Evolutionary conservation across 2,888 invertebrate genomes (phyloP).

Genomic region (Mongoloraphidia duomilia): DNA sequence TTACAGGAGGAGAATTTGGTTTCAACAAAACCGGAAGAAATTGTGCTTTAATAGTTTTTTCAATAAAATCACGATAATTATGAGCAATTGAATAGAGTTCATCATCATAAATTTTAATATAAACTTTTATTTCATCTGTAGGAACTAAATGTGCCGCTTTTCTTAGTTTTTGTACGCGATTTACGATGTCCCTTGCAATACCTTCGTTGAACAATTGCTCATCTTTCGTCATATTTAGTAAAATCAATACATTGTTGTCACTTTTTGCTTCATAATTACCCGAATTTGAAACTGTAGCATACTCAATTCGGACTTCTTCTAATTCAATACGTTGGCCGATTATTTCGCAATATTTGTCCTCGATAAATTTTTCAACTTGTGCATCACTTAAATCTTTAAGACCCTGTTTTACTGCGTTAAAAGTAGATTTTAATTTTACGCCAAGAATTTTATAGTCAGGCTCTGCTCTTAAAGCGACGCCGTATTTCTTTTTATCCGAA

Average conservation of each 20-base stretch:
- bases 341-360: constrained; percentile 55
- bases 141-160: constrained; percentile 90
- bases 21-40: constrained; percentile 41
- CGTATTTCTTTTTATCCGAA: constrained; percentile 83
- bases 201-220: constrained; percentile 89
- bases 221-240: constrained; percentile 81
- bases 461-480: constrained; percentile 80
- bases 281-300: constrained; percentile 48
- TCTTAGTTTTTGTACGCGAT: constrained; percentile 87
- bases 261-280: constrained; percentile 81
- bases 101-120: constrained; percentile 46
- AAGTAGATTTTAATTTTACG: constrained; percentile 73
- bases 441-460: constrained; percentile 91
- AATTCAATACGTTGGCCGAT: constrained; percentile 62
- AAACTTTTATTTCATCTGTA: constrained; percentile 76
- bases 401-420: constrained; percentile 71
- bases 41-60: constrained; percentile 66
- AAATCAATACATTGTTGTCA: constrained; percentile 75
- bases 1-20: constrained; percentile 31
- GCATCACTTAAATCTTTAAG: constrained; percentile 65
- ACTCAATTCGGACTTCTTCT: constrained; percentile 71
- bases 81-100: constrained; percentile 53
- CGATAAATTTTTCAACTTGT: constrained; percentile 62
- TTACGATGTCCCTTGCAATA: constrained; percentile 86
- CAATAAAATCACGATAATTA: constrained; percentile 62